A percentile compares a stretch with the other conserved stretches of the same genome.
Conservation (phyloP, 1,140 invertebrate species). For the Oscheius sp. region DNA sequence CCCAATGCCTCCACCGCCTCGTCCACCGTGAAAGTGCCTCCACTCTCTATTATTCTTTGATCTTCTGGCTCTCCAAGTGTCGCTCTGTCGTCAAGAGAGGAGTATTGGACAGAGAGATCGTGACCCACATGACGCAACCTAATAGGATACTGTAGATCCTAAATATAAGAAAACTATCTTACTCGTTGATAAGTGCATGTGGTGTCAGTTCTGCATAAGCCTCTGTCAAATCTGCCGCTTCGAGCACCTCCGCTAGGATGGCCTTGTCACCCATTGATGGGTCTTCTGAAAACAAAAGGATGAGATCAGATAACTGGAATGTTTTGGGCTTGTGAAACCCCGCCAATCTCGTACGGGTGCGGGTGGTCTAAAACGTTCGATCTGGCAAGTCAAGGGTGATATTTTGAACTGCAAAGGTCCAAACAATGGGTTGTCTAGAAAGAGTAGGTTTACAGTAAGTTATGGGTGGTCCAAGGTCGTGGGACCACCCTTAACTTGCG, state of each 20-base stretch:
- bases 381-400: no score
- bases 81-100: conserved; percentile 25
- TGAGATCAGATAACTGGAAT: no score
- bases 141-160: not conserved
- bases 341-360: no score
- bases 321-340: no score
- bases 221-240: conserved; percentile 57
- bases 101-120: conserved; percentile 26
- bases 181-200: conserved; percentile 52
- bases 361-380: no score
- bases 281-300: no score
- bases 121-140: conserved; percentile 36
- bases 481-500: no score
- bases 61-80: conserved; percentile 14
- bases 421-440: no score
- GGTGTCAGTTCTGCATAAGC: conserved; percentile 55
- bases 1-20: conserved; percentile 78
- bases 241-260: conserved; percentile 54
- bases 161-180: conserved; percentile 21
- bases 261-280: conserved; percentile 59
- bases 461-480: no score
- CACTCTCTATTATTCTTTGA: not conserved
- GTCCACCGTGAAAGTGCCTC: conserved; percentile 77
- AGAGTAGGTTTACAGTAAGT: no score
- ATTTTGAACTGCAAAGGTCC: no score